phyloP scores from a whole-genome alignment of 92 coral and sea anemone genomes.

The Muricea muricata region DNA sequence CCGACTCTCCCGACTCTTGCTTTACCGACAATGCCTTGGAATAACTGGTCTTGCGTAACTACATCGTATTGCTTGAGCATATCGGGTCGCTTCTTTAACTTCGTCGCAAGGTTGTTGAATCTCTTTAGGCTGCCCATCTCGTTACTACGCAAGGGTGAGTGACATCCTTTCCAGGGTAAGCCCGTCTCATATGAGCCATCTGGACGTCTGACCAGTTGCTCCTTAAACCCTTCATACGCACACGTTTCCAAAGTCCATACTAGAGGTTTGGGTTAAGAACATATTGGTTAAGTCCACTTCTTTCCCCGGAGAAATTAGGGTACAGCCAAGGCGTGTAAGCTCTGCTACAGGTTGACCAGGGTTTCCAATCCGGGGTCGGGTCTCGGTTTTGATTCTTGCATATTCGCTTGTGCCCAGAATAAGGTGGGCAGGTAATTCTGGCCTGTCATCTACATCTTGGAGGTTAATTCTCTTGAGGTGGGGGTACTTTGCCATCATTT shows the following conservation, averaged over 20 bases:
- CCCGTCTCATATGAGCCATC: conserved; percentile 70
- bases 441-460: conserved; percentile 50
- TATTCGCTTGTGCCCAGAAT: conserved; percentile 74
- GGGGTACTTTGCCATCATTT: conserved; percentile 46
- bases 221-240: conserved; percentile 65
- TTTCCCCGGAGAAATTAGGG: conserved; percentile 60
- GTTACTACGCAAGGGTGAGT: conserved; percentile 50
- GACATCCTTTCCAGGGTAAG: conserved; percentile 54
- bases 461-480: conserved; percentile 50
- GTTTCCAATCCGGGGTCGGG: conserved; percentile 41
- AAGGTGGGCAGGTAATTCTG: conserved; percentile 61
- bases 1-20: too few species aligned
- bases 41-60: too few species aligned
- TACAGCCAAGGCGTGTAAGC: conserved; percentile 57
- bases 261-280: conserved; percentile 50
- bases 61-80: too few species aligned
- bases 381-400: conserved; percentile 65
- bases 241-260: conserved; percentile 63
- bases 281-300: conserved; percentile 34
- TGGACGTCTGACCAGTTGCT: conserved; percentile 49
- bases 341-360: conserved; percentile 67
- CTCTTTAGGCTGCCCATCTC: conserved; percentile 53
- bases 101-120: background rate
- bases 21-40: too few species aligned
- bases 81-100: too few species aligned